Conservation (phyloP, 2,888 invertebrate species). For the Sthenelais limicola region DNA sequence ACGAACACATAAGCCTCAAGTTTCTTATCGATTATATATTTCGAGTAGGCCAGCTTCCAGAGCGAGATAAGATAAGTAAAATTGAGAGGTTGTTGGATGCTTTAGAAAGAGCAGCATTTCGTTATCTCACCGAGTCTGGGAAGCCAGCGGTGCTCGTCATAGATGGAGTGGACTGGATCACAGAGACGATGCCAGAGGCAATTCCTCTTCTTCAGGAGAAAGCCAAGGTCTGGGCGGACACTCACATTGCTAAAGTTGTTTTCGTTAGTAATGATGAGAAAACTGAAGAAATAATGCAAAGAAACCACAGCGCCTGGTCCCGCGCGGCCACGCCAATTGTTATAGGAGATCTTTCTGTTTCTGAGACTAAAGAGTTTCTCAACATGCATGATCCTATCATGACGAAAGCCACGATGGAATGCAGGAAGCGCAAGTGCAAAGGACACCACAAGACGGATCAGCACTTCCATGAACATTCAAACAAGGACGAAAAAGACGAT, state of each 20-base stretch:
- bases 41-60: constrained; percentile 48
- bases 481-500: not conserved
- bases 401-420: not conserved
- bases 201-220: constrained; percentile 48
- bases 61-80: constrained; percentile 43
- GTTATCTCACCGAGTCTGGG: constrained; percentile 41
- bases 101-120: constrained; percentile 50
- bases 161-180: constrained; percentile 47
- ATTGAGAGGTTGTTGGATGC: constrained; percentile 50
- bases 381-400: constrained; percentile 25
- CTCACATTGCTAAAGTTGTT: constrained; percentile 51
- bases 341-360: constrained; percentile 45
- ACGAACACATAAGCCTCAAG: constrained; percentile 53
- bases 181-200: constrained; percentile 45
- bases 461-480: not conserved
- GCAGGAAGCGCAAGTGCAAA: not conserved
- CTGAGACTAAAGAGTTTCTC: constrained; percentile 46
- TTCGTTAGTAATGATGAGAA: constrained; percentile 51
- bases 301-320: constrained; percentile 49
- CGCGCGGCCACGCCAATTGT: constrained; percentile 48
- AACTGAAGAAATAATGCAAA: constrained; percentile 43
- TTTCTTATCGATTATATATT: constrained; percentile 50
- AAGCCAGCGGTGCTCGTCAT: constrained; percentile 51
- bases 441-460: not conserved
- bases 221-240: constrained; percentile 54